Evolutionary conservation across 1,140 invertebrate genomes (phyloP).

Genomic region (Formica exsecta): DNA sequence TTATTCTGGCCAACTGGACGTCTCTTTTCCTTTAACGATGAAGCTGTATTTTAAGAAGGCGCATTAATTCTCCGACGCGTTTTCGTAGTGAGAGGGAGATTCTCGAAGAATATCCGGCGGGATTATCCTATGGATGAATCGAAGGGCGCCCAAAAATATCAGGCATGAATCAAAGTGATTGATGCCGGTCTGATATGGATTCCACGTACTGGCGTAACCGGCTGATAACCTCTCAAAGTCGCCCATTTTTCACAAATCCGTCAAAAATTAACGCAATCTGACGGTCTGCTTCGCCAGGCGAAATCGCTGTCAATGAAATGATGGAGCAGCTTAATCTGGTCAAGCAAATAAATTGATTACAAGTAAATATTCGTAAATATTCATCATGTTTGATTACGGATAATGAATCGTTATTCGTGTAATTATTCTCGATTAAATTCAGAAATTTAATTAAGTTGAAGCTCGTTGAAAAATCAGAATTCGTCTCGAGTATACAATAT

Average conservation of each 20-base stretch:
- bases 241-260: constrained; percentile 48
- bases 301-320: background rate
- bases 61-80: constrained; percentile 10
- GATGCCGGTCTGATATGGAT: constrained; percentile 63
- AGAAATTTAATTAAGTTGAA: background rate
- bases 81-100: constrained; percentile 24
- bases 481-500: no score
- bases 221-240: constrained; percentile 28
- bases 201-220: constrained; percentile 1
- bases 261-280: constrained; percentile 28
- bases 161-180: constrained; percentile 76
- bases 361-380: constrained; percentile 3
- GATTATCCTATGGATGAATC: constrained; percentile 71
- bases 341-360: constrained; percentile 28
- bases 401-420: background rate
- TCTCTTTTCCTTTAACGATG: constrained; percentile 6
- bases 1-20: background rate
- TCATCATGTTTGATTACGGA: background rate
- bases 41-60: constrained; percentile 26
- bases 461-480: background rate
- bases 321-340: background rate
- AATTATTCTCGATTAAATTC: background rate
- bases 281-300: background rate
- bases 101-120: constrained; percentile 68
- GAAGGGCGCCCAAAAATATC: constrained; percentile 56